Percentiles rank a stretch among this genome's conserved stretches.
phyloP scores from a whole-genome alignment of 1,140 invertebrate species.

The Brachionus plicatilis region DNA sequence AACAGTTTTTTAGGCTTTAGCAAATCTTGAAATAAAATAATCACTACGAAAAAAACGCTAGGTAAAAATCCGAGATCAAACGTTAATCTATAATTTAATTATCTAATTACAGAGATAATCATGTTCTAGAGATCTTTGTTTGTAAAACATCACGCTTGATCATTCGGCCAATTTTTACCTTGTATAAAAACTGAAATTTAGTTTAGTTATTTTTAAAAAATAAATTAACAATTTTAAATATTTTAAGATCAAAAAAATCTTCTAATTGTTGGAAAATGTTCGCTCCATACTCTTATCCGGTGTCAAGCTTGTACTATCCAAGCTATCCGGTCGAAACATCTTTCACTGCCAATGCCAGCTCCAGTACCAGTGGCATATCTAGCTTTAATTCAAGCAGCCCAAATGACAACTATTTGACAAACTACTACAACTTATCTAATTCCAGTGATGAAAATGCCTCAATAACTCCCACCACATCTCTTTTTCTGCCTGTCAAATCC shows the following conservation, averaged over 20 bases:
- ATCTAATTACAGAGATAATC: slow-evolving; percentile 34
- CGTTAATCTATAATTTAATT: slow-evolving; percentile 37
- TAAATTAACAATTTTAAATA: neutral
- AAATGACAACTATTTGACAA: neutral
- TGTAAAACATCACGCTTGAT: neutral
- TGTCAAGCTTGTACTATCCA: neutral
- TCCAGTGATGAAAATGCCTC: neutral
- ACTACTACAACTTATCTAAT: neutral
- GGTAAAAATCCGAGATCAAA: neutral
- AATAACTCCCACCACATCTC: neutral
- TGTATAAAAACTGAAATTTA: neutral
- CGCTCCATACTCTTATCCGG: neutral
- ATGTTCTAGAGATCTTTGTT: slow-evolving; percentile 8
- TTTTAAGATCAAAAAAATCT: neutral
- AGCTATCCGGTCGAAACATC: neutral
- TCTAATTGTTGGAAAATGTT: neutral
- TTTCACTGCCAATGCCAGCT: neutral
- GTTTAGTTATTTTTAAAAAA: slow-evolving; percentile 9
- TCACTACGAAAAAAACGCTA: slow-evolving; percentile 14
- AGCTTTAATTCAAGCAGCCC: neutral
- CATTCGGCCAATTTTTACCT: neutral
- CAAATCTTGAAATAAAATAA: slow-evolving; percentile 30
- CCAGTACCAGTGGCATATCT: neutral
- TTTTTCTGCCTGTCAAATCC: neutral
- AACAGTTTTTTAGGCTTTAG: slow-evolving; percentile 26